phyloP scores from a whole-genome alignment of 2,888 invertebrate species.

The Drosophila acutilabella region DNA sequence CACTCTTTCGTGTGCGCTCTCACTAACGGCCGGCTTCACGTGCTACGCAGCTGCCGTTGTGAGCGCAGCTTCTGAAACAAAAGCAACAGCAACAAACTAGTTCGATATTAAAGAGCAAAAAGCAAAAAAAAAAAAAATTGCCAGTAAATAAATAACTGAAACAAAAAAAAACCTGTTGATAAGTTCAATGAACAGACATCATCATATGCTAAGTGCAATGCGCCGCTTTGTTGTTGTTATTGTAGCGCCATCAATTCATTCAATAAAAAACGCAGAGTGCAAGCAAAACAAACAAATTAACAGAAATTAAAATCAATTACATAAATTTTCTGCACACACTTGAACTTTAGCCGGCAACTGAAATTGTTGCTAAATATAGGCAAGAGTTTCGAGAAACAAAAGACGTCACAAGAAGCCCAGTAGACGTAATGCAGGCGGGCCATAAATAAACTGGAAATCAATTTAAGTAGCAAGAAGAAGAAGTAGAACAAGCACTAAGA shows the following conservation, averaged over 20 bases:
- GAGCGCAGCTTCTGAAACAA: conserved; percentile 54
- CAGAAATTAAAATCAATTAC: not conserved
- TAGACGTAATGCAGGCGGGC: conserved; percentile 31
- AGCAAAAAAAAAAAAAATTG: conserved; percentile 8
- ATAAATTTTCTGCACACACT: not conserved
- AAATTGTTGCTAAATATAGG: conserved; percentile 45
- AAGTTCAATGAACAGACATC: conserved; percentile 69
- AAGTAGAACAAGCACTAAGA: not conserved
- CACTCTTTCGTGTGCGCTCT: not conserved
- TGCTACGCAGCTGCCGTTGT: conserved; percentile 36
- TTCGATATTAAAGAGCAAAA: conserved; percentile 26
- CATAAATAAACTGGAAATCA: conserved; percentile 61
- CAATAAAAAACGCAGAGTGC: conserved; percentile 18
- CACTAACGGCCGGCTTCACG: conserved; percentile 57
- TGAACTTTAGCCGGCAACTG: conserved; percentile 9
- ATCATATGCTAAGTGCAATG: conserved; percentile 33
- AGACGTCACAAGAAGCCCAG: conserved; percentile 39
- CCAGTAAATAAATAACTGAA: too few species aligned
- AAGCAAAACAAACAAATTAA: conserved; percentile 6
- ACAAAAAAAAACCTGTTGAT: conserved; percentile 63
- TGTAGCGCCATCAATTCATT: conserved; percentile 21
- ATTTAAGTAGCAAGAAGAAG: conserved; percentile 29
- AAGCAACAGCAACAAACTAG: conserved; percentile 45
- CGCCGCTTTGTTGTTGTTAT: conserved; percentile 11
- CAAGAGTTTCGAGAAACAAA: conserved; percentile 15